Conservation (phyloP, 2,888 invertebrate species). For the Eupithecia tripunctaria region DNA sequence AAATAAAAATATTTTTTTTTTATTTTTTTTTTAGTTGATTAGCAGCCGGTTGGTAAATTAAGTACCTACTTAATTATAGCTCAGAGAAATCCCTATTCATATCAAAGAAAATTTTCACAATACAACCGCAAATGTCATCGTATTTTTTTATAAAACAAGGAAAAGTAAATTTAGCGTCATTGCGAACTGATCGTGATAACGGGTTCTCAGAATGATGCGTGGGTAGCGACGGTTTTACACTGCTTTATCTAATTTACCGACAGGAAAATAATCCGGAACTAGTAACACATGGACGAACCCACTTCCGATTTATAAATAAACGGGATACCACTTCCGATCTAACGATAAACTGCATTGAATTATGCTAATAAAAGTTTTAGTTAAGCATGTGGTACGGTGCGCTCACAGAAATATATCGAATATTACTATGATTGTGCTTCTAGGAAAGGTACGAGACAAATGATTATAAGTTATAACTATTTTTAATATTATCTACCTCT, state of each 20-base stretch:
- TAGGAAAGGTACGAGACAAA: not conserved
- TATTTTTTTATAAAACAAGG: conserved; percentile 6
- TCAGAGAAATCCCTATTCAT: not conserved
- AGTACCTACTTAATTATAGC: not conserved
- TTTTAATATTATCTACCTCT: not conserved
- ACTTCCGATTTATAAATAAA: conserved; percentile 13
- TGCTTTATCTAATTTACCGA: conserved; percentile 6
- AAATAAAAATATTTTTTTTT: too few relatives aligned
- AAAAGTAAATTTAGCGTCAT: conserved; percentile 15
- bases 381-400: not conserved
- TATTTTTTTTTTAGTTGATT: too few relatives aligned
- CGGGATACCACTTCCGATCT: not conserved
- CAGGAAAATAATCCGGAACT: conserved; percentile 17
- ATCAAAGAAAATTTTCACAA: not conserved
- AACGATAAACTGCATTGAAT: not conserved
- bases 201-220: conserved; percentile 27
- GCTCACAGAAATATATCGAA: too few relatives aligned
- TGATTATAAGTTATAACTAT: not conserved
- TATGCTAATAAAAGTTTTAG: not conserved
- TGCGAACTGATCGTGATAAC: conserved; percentile 14
- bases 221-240: conserved; percentile 15
- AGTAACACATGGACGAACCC: not conserved
- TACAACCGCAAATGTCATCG: not conserved
- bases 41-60: not conserved
- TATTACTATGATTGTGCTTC: too few relatives aligned